Evolutionary conservation across 2,113 vertebrate genomes (phyloP).

Genomic region (Halcyon malimbica): DNA sequence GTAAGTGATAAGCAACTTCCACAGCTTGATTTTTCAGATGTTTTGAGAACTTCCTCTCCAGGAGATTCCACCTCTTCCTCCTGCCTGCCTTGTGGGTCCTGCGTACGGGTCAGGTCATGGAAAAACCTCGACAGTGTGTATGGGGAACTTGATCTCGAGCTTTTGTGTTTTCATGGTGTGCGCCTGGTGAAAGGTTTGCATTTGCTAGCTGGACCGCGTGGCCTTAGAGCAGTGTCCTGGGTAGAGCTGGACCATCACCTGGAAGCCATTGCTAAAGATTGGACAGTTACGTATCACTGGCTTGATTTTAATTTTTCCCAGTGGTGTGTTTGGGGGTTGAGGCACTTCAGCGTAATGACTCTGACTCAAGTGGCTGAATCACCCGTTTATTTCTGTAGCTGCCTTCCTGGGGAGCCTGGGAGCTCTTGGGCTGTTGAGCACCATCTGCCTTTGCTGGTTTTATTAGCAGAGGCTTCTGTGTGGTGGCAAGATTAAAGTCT

Average conservation of each 20-base stretch:
- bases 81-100: background rate
- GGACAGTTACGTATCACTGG: background rate
- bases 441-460: background rate
- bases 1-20: background rate
- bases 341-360: too few relatives aligned
- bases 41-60: background rate
- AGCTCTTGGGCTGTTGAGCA: background rate
- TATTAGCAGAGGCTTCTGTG: background rate
- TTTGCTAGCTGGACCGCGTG: accelerated
- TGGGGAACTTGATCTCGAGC: background rate
- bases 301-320: background rate
- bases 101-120: background rate
- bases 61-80: background rate
- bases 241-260: background rate
- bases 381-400: background rate
- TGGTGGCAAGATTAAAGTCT: background rate
- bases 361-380: background rate
- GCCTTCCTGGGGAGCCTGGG: background rate
- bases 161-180: background rate
- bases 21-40: background rate
- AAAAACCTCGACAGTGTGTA: accelerated
- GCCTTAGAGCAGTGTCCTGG: background rate
- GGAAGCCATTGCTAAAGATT: background rate
- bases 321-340: background rate
- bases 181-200: background rate